Percentiles rank a stretch among this genome's conserved stretches.
Conservation (phyloP, 1,140 invertebrate species). For the Tribolium castaneum region DNA sequence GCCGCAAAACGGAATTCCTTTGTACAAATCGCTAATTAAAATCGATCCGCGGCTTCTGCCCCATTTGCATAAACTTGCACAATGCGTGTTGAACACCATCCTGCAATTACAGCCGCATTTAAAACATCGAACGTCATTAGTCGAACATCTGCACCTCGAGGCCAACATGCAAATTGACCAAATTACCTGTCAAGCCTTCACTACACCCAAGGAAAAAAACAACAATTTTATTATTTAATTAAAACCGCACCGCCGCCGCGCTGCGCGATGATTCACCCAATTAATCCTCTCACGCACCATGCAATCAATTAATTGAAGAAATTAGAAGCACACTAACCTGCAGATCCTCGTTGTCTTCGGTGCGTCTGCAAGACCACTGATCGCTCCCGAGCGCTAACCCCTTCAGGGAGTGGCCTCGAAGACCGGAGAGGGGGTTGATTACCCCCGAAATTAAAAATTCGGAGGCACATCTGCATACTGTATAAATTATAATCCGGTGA, state of each 20-base stretch:
- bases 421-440: slow-evolving; percentile 50
- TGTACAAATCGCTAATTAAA: slow-evolving; percentile 10
- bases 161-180: slow-evolving; percentile 45
- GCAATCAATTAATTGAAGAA: background rate
- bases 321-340: background rate
- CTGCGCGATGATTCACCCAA: background rate
- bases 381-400: slow-evolving; percentile 44
- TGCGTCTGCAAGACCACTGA: slow-evolving; percentile 32
- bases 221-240: slow-evolving; percentile 28
- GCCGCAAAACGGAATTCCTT: background rate
- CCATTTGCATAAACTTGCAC: slow-evolving; percentile 38
- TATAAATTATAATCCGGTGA: slow-evolving; percentile 48
- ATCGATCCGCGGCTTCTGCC: background rate
- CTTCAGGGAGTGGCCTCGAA: slow-evolving; percentile 42
- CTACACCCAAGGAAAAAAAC: background rate
- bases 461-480: slow-evolving; percentile 52
- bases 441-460: slow-evolving; percentile 52
- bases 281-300: background rate
- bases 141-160: slow-evolving; percentile 44
- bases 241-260: background rate
- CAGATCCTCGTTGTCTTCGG: slow-evolving; percentile 2
- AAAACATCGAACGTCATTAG: slow-evolving; percentile 42
- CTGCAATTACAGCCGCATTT: slow-evolving; percentile 36
- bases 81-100: slow-evolving; percentile 43
- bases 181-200: slow-evolving; percentile 29